Conservation (phyloP, 2,797 vertebrate genomes). For the Buceros bicornis region DNA sequence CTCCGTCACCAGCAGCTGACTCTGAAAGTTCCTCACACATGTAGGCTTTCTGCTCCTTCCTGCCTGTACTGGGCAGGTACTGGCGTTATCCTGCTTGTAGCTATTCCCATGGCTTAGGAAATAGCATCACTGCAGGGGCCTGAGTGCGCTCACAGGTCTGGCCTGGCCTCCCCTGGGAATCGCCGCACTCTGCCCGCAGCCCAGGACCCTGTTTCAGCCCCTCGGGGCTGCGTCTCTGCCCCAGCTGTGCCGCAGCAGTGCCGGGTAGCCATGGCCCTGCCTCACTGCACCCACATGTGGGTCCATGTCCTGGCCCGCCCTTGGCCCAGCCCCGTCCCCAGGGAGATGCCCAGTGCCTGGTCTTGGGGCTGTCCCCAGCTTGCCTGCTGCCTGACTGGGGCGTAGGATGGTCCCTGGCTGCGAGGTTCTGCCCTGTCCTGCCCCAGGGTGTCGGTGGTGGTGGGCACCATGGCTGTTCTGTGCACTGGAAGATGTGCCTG, state of each 20-base stretch:
- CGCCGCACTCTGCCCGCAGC: not conserved
- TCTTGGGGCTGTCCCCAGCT: not conserved
- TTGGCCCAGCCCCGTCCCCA: not conserved
- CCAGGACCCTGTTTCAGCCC: not conserved
- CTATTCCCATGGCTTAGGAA: not conserved
- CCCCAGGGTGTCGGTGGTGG: not conserved
- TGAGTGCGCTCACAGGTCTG: not conserved
- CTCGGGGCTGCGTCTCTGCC: accelerated
- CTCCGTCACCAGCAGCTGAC: not conserved
- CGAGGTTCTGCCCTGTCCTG: not conserved
- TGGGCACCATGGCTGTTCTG: accelerated
- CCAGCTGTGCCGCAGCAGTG: not conserved
- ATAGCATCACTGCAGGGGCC: accelerated
- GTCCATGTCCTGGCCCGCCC: not conserved
- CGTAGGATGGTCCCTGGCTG: no score
- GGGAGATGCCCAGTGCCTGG: no score
- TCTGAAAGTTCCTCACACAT: not conserved
- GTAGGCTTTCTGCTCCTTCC: not conserved
- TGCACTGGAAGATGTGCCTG: no score
- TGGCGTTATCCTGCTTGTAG: not conserved
- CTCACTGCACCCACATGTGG: accelerated
- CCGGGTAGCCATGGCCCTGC: not conserved
- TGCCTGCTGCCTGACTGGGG: not conserved
- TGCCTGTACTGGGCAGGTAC: no score
- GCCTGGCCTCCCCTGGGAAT: not conserved